Percentiles rank a stretch among this genome's conserved stretches.
These are phyloP conservation scores for Bombus impatiens DNA, from an alignment of 1,140 invertebrate species.

Conservation along the genomic window DNA sequence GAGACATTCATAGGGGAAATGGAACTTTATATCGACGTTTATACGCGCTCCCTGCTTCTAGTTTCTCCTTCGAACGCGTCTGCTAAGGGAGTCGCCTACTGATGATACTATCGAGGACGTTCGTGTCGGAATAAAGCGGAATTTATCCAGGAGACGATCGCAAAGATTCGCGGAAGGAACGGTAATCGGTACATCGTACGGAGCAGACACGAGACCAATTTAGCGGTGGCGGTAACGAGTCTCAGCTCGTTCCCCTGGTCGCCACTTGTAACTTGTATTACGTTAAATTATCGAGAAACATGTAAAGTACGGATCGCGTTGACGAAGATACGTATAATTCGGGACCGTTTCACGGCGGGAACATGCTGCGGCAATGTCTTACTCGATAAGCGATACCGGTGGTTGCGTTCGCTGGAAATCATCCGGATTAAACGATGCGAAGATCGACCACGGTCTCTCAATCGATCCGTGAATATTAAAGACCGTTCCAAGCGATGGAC, in stretches of 20 bases:
- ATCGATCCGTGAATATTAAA: not conserved
- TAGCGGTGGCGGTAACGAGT: constrained; percentile 22
- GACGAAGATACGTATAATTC: constrained; percentile 26
- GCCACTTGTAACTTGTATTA: not conserved
- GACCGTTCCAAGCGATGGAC: too few relatives aligned
- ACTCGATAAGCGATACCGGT: not conserved
- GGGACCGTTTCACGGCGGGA: constrained; percentile 9
- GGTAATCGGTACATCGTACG: constrained; percentile 7
- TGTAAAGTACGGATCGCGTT: constrained; percentile 19
- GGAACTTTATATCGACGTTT: constrained; percentile 3
- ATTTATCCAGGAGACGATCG: not conserved
- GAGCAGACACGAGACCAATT: constrained; percentile 1
- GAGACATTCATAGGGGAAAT: constrained; percentile 1
- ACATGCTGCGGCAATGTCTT: constrained; percentile 3
- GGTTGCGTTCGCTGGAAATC: not conserved
- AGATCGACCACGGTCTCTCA: too few relatives aligned
- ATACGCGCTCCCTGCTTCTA: not conserved
- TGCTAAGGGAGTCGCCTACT: not conserved
- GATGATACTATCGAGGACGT: not conserved
- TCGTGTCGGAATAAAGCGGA: not conserved
- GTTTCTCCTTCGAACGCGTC: not conserved
- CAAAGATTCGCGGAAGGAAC: constrained; percentile 9
- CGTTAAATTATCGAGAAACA: not conserved
- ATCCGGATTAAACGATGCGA: not conserved
- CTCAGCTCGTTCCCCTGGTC: not conserved